Evolutionary conservation across 1,140 invertebrate species (phyloP), one percentile per base, ranked within the genome.

Genomic region (Drosophila virilis): DNA sequence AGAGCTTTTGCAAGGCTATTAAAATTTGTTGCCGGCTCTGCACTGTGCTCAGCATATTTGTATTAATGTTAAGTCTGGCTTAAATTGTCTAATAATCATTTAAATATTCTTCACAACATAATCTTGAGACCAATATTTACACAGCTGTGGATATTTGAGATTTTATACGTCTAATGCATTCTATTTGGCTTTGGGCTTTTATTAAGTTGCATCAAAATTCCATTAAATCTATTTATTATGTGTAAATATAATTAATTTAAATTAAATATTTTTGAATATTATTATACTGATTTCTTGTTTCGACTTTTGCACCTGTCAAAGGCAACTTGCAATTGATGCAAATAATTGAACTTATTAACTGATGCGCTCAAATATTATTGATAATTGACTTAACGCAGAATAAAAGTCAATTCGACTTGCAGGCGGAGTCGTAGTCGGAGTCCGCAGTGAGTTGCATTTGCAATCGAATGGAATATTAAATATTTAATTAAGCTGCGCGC

Each of bases 401-500:
- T 57, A 42, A 62, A 71, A 74, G 67, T 74, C 66, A 74, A 61
- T 70, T 67, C 43, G 2, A 22, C 2, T 22, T 22, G 22, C 2
- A 22, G 22, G 22, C 2, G 13, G 7, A 55, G 60, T 6, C 62
- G 12, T 2, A 13, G 37, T 28, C 37, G 22, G 22, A 2, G 46
- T 54, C 15, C 10, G 13, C 15, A 33, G 40, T 33, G 2, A 33
- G 51, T 43, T 50, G 10, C 43, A 45, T 37, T 59, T 70, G 22
- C 52, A 48, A 65, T 75, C 46, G 61, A n/a, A 65, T 65, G 54
- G 17, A 59, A 68, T 80, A 59, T 78, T 88, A 74, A 89, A 89
- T 80, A 84, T 84, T 89, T 89, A 68, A 89, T 89, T 73, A 84
- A 89, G 84, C 80, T 88, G 84, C 84, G 84, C 84, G 84, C 84